A percentile compares a stretch with the other conserved stretches of the same genome.
Evolutionary conservation across 2,797 vertebrate species (phyloP).

Genomic region (Melanotaenia maccullochi): DNA sequence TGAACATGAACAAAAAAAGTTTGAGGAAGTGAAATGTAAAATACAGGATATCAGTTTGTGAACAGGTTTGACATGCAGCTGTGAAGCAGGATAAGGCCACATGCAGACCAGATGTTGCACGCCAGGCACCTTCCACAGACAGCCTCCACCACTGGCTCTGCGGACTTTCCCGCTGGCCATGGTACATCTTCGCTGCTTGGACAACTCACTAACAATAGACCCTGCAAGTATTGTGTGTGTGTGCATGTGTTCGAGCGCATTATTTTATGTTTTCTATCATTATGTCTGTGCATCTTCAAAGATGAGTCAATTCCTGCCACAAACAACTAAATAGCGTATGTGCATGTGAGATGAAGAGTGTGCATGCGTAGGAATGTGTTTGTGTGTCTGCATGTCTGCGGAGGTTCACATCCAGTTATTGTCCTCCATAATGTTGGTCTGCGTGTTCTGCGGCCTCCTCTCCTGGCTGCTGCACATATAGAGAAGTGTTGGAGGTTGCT

Average conservation of each 20-base stretch:
- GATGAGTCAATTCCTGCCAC: conserved; percentile 36
- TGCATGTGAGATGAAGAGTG: conserved; percentile 17
- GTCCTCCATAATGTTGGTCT: conserved; percentile 59
- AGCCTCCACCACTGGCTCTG: conserved; percentile 58
- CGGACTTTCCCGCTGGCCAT: conserved; percentile 74
- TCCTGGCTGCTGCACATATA: conserved; percentile 69
- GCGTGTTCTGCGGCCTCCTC: conserved; percentile 59
- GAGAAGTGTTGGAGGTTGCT: conserved; percentile 76
- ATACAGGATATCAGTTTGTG: conserved; percentile 47
- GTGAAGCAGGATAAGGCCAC: conserved; percentile 62
- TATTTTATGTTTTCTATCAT: conserved; percentile 46
- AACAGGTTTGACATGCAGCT: conserved; percentile 60
- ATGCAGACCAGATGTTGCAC: conserved; percentile 76
- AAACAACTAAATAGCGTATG: conserved; percentile 37
- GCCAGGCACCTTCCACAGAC: conserved; percentile 46
- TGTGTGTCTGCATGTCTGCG: conserved; percentile 34
- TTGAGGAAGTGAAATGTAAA: conserved; percentile 25
- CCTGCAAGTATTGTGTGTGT: conserved; percentile 35
- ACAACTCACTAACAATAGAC: conserved; percentile 64
- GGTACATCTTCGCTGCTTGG: conserved; percentile 59
- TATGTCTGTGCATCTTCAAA: conserved; percentile 50
- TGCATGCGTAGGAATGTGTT: conserved; percentile 28
- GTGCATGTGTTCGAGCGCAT: conserved; percentile 27
- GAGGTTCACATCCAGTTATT: conserved; percentile 52
- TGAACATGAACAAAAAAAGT: conserved; percentile 26